Conservation (phyloP, 2,888 invertebrate genomes). For the Dinocampus coccinellae region DNA sequence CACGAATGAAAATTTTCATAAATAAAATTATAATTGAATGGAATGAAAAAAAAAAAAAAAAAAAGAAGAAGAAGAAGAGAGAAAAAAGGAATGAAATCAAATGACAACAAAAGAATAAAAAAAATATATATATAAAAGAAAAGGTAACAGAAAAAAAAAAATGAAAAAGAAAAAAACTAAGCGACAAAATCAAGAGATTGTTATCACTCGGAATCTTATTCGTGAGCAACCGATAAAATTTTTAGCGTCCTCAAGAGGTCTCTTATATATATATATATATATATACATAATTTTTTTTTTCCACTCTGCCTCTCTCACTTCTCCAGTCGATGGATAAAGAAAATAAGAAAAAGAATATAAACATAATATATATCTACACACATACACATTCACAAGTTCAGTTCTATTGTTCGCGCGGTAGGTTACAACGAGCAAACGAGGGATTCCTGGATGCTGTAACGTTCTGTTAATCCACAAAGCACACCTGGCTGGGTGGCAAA, state of each 20-base stretch:
- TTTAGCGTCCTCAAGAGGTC: conserved; percentile 20
- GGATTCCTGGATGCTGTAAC: conserved; percentile 62
- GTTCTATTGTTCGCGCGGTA: conserved; percentile 39
- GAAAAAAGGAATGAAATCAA: too few relatives aligned
- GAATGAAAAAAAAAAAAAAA: too few relatives aligned
- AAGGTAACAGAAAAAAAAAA: neutral
- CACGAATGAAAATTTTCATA: too few relatives aligned
- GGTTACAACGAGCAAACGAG: conserved; percentile 39
- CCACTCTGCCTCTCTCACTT: neutral
- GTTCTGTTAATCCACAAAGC: conserved; percentile 54
- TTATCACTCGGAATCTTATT: conserved; percentile 28
- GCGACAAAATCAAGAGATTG: conserved; percentile 24
- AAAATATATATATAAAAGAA: neutral
- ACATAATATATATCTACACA: neutral
- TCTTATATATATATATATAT: neutral
- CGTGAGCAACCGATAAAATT: conserved; percentile 33
- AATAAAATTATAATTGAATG: too few relatives aligned
- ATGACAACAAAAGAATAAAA: neutral
- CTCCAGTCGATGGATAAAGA: conserved; percentile 3
- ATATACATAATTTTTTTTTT: neutral
- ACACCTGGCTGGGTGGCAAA: conserved; percentile 63
- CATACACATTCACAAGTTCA: conserved; percentile 12
- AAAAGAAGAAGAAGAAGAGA: too few relatives aligned
- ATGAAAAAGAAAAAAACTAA: conserved; percentile 11
- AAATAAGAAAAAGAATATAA: conserved; percentile 15